phyloP scores from a whole-genome alignment of 2,888 invertebrate genomes.

The Agrotis ipsilon region DNA sequence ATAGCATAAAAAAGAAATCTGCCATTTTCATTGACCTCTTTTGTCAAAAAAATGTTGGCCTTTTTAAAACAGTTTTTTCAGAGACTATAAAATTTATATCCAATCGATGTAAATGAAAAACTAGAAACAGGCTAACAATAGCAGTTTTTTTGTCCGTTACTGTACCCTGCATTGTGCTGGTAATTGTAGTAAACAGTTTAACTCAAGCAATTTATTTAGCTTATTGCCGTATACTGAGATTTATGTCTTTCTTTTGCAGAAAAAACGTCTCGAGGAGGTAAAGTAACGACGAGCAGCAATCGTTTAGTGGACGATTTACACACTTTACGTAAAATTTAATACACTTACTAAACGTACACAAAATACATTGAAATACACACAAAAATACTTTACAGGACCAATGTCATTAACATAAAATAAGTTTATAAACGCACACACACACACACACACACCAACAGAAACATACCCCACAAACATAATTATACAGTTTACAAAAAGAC shows the following conservation, averaged over 20 bases:
- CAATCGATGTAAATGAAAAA: neutral
- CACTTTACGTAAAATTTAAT: constrained; percentile 47
- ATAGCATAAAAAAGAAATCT: neutral
- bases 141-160: constrained; percentile 1
- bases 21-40: neutral
- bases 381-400: neutral
- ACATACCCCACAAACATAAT: neutral
- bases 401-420: neutral
- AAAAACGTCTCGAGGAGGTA: constrained; percentile 95
- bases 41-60: neutral
- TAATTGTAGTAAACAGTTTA: constrained; percentile 50
- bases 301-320: constrained; percentile 55
- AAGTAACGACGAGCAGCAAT: constrained; percentile 72
- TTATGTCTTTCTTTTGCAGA: constrained; percentile 92
- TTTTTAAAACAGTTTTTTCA: neutral
- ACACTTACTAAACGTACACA: constrained; percentile 10
- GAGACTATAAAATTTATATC: neutral
- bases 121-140: neutral
- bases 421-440: neutral
- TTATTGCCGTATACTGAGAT: constrained; percentile 69
- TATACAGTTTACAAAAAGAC: constrained; percentile 11
- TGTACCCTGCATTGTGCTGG: constrained; percentile 53
- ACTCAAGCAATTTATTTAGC: constrained; percentile 41
- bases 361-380: constrained; percentile 10
- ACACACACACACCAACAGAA: neutral